These are phyloP conservation scores for Cariama cristata DNA, from an alignment of 2,113 vertebrate species.

Conservation along the genomic window DNA sequence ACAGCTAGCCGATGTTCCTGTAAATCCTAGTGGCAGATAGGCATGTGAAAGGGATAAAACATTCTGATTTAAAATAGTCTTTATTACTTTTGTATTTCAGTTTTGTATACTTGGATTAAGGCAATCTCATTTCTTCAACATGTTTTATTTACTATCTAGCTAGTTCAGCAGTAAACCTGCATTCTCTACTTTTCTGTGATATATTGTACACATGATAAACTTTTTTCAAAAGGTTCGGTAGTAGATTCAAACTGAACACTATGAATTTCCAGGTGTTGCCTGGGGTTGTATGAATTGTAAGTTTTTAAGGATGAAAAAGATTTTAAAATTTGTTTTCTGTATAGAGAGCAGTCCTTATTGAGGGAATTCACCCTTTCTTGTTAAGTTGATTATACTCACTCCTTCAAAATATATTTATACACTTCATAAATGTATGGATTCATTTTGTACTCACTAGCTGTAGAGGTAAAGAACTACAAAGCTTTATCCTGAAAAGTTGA, in stretches of 20 bases:
- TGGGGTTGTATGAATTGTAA: background rate
- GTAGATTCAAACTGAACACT: background rate
- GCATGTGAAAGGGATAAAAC: background rate
- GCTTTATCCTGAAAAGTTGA: background rate
- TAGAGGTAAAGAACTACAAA: background rate
- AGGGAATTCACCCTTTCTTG: background rate
- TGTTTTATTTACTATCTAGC: background rate
- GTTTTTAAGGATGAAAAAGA: background rate
- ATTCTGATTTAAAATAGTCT: background rate
- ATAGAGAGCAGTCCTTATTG: background rate
- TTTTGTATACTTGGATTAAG: background rate
- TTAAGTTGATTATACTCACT: background rate
- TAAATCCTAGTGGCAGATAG: background rate
- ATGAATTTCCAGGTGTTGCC: background rate
- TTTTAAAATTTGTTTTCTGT: background rate
- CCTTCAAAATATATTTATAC: background rate
- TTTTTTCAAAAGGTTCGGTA: background rate
- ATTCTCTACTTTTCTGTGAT: background rate
- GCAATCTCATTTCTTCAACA: background rate
- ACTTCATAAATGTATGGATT: background rate
- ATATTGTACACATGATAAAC: accelerated
- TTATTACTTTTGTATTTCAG: background rate
- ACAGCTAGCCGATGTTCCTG: background rate
- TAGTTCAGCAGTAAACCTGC: background rate
- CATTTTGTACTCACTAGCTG: background rate